A percentile compares a stretch with the other conserved stretches of the same genome.
These are phyloP conservation scores for Agapostemon virescens DNA, from an alignment of 2,888 invertebrate genomes.

Conservation along the genomic window DNA sequence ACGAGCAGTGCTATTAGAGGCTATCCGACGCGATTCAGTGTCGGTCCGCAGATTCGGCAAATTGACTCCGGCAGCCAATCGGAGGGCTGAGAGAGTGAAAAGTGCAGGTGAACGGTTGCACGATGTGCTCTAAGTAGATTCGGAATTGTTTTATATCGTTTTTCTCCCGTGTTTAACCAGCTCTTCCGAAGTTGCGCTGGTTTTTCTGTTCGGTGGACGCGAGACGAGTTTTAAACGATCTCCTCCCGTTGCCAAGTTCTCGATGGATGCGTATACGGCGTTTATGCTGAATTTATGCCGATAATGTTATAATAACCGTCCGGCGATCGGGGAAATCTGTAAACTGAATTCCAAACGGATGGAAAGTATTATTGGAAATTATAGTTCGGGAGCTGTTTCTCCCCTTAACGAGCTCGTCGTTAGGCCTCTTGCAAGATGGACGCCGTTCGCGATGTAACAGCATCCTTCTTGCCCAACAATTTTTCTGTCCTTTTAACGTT, in stretches of 20 bases:
- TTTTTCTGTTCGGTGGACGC: not conserved
- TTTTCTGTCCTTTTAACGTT: not conserved
- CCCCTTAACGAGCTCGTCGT: not conserved
- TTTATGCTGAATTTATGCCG: slow-evolving; percentile 1
- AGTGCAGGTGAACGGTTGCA: slow-evolving; percentile 10
- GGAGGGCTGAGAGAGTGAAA: not conserved
- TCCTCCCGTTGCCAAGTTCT: not conserved
- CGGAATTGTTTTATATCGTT: slow-evolving; percentile 10
- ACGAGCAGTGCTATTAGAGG: slow-evolving; percentile 12
- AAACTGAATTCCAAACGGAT: not conserved
- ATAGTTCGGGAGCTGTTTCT: not conserved
- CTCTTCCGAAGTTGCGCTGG: not conserved
- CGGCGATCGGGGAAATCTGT: not conserved
- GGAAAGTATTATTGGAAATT: not conserved
- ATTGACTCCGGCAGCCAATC: not conserved
- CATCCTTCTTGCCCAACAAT: not conserved
- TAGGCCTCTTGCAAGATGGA: not conserved
- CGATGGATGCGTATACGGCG: not conserved
- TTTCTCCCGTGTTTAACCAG: not conserved
- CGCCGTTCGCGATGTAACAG: not conserved
- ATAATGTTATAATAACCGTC: not conserved
- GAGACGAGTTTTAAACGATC: not conserved
- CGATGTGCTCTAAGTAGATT: not conserved
- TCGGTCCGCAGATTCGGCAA: not conserved
- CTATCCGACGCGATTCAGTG: slow-evolving; percentile 8